A percentile compares a stretch with the other conserved stretches of the same genome.
These are phyloP conservation scores for Diaphora mendica DNA, from an alignment of 2,888 invertebrate genomes.

Conservation along the genomic window DNA sequence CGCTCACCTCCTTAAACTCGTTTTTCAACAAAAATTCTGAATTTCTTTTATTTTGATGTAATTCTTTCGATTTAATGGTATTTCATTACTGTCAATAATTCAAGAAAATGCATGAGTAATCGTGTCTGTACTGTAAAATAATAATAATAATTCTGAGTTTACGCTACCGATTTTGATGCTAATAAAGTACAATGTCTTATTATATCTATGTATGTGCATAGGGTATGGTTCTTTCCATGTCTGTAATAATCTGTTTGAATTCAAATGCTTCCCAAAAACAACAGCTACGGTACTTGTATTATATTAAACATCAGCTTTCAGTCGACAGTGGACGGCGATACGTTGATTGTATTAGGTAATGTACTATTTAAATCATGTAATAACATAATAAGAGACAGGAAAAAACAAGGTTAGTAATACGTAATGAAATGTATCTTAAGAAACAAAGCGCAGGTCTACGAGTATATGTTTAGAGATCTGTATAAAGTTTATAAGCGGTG, in stretches of 20 bases:
- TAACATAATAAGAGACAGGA: background rate
- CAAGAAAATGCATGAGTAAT: background rate
- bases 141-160: too few species aligned
- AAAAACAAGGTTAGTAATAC: background rate
- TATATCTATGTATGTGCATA: too few species aligned
- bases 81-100: background rate
- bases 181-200: too few species aligned
- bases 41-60: slow-evolving; percentile 9
- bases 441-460: background rate
- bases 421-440: background rate
- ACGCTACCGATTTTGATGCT: too few species aligned
- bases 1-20: slow-evolving; percentile 45
- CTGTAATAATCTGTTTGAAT: too few species aligned
- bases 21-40: slow-evolving; percentile 50
- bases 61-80: background rate
- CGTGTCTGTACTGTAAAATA: too few species aligned
- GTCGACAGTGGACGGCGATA: too few species aligned
- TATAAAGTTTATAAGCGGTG: background rate
- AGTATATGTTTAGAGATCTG: background rate
- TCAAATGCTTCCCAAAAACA: too few species aligned
- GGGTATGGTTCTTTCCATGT: too few species aligned
- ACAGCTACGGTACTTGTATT: too few species aligned
- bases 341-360: too few species aligned
- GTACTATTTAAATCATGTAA: background rate
- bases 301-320: too few species aligned